phyloP scores from a whole-genome alignment of 2,797 vertebrate species.

The Myotis daubentonii region DNA sequence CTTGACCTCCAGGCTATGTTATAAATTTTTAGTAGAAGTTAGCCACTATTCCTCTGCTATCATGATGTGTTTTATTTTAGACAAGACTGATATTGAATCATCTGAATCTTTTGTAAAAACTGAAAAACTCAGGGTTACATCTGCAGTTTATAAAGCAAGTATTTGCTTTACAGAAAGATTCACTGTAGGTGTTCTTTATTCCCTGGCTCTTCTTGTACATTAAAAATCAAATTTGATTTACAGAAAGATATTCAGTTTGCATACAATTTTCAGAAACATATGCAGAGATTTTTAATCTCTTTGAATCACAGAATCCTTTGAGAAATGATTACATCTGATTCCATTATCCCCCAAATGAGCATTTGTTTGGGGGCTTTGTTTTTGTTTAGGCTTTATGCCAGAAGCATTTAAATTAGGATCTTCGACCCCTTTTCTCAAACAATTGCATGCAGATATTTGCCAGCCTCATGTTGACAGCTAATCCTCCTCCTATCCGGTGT shows the following conservation, averaged over 20 bases:
- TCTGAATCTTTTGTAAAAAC: conserved; percentile 20
- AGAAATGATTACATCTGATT: conserved; percentile 57
- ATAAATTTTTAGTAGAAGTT: conserved; percentile 14
- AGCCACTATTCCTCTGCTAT: not conserved
- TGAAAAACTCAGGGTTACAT: conserved; percentile 7
- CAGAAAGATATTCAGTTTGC: conserved; percentile 45
- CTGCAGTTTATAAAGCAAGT: conserved; percentile 39
- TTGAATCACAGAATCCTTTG: conserved; percentile 31
- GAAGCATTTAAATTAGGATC: not conserved
- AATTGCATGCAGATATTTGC: not conserved
- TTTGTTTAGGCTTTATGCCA: not conserved
- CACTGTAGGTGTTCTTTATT: conserved; percentile 14
- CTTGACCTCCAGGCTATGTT: not conserved
- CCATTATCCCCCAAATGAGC: not conserved
- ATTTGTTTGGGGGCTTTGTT: not conserved
- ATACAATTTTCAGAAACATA: conserved; percentile 36
- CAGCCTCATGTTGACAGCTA: not conserved
- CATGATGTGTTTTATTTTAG: not conserved
- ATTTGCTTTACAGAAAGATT: conserved; percentile 29
- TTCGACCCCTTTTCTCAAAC: not conserved
- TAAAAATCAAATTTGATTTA: conserved; percentile 67
- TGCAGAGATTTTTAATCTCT: conserved; percentile 51
- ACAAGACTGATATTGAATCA: conserved; percentile 13
- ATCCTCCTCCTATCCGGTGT: not conserved
- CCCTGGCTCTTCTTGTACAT: not conserved